Conservation (phyloP, 23 tunicate species). For the Styela plicata region DNA sequence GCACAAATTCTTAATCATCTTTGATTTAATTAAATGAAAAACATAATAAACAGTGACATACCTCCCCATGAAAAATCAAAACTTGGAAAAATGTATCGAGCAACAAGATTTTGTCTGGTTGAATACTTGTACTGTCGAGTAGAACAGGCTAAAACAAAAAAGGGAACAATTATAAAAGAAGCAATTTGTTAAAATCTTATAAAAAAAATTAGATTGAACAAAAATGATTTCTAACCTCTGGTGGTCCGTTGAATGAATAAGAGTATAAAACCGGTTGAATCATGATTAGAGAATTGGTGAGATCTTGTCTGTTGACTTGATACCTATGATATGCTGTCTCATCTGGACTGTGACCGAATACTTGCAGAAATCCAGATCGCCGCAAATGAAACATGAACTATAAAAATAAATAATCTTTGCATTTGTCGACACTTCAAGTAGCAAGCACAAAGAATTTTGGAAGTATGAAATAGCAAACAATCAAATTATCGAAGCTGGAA, state of each 20-base stretch:
- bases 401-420: too few relatives aligned
- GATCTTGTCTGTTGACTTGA: constrained; percentile 89
- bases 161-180: neutral
- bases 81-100: constrained; percentile 98
- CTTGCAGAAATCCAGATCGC: constrained; percentile 92
- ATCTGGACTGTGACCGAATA: constrained; percentile 98
- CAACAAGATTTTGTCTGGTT: constrained; percentile 82
- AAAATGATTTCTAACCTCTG: constrained; percentile 66
- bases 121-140: constrained; percentile 92
- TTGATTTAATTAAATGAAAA: too few relatives aligned
- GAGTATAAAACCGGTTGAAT: constrained; percentile 93
- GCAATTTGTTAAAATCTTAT: too few relatives aligned
- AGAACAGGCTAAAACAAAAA: constrained; percentile 70
- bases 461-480: too few relatives aligned
- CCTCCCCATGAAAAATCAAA: constrained; percentile 97
- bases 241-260: constrained; percentile 97
- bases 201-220: too few relatives aligned
- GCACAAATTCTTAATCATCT: too few relatives aligned
- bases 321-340: constrained; percentile 96
- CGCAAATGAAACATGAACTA: constrained; percentile 99
- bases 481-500: too few relatives aligned
- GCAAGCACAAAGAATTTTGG: too few relatives aligned
- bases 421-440: too few relatives aligned
- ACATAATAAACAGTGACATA: constrained; percentile 4
- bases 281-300: constrained; percentile 90